Evolutionary conservation across 2,797 vertebrate species (phyloP).

Genomic region (Macropus fuliginosus): DNA sequence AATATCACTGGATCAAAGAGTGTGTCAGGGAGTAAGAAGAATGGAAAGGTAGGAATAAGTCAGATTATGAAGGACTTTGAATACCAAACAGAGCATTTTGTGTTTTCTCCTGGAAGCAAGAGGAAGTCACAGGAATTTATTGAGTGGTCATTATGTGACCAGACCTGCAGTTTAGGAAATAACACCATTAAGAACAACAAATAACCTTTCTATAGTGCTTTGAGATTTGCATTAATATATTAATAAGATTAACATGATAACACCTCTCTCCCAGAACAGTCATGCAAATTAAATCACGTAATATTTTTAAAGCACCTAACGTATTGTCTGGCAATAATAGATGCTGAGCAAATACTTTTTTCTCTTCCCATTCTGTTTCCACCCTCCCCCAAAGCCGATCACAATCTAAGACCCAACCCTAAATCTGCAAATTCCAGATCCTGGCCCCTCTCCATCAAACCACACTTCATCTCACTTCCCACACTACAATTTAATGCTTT

Average conservation of each 20-base stretch:
- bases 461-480: background rate
- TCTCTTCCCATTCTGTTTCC: background rate
- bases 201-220: background rate
- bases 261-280: background rate
- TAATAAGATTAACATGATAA: background rate
- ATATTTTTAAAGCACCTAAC: background rate
- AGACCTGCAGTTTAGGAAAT: background rate
- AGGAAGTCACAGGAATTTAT: background rate
- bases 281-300: background rate
- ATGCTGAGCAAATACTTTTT: background rate
- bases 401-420: background rate
- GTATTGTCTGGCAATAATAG: background rate
- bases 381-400: background rate
- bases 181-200: background rate
- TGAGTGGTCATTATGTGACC: background rate
- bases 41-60: background rate
- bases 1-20: background rate
- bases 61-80: background rate
- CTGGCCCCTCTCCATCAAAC: background rate
- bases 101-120: background rate
- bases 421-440: background rate
- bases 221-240: background rate
- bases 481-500: background rate
- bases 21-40: background rate
- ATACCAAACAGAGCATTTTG: background rate